Base-by-base conservation (phyloP, 1,140 invertebrate species). In the Cyclina sinensis region DNA sequence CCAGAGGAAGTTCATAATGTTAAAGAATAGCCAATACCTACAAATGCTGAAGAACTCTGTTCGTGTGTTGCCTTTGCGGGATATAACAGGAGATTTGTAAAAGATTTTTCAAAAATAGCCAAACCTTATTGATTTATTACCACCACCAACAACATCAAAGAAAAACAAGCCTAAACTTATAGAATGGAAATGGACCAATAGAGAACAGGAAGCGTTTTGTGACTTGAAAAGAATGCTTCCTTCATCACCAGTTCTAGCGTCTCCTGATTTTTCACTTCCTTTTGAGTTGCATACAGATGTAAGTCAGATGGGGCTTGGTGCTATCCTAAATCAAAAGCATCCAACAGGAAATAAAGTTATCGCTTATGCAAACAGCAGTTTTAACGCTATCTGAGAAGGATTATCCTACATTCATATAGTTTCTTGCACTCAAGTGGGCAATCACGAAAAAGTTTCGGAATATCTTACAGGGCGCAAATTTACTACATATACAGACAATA, bases 1-100 rank as follows among this genome's bases (percentile, higher is more conserved):
- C 78, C 78, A 57, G 78, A 59, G 5, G 57, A 80, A n/a, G 57
- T 51, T 48, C 48, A 80, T 30, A 80, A 80, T 14, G 27, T 80
- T 5, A 51, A 30, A n/a, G 51, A 80, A 54, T 80, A 27, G 24
- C 51, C 51, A 32, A 80, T 12, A 35, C 78, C 51, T 5, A 51
- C 54, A 3, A 80, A 80, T 27, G 35, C 48, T 7, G 78, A 80
- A 14, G 78, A 80, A n/a, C 78, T 57, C 7, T 57, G 78, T 12
- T 30, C 78, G n/a, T 21, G 11, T 12, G 12, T 78, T 12, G 37
- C 74, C 2, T 78, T 78, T 48, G 74, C 74, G 2, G 74, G 74
- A 43, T 78, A 78, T 21, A 32, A 70, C 32, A 32, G 65, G 11
- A 70, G 32, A 70, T 70, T 70, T 70, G 37, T 70, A 2, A 78